Evolutionary conservation across 2,113 vertebrate species (phyloP).

Genomic region (Suncus etruscus): DNA sequence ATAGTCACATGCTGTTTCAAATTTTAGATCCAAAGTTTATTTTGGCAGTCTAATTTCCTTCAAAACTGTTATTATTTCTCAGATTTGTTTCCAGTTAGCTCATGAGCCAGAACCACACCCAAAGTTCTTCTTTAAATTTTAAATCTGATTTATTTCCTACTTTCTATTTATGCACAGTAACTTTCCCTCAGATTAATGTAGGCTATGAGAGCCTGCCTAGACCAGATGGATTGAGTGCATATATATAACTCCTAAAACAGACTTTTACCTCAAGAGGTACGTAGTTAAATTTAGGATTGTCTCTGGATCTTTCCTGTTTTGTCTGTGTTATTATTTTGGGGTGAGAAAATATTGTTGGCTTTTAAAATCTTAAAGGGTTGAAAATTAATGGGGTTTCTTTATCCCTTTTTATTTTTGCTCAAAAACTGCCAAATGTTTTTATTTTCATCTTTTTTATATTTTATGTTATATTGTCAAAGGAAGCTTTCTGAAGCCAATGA

Average conservation of each 20-base stretch:
- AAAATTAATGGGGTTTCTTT: background rate
- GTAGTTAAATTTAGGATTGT: background rate
- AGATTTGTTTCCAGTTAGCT: constrained; percentile 16
- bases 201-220: background rate
- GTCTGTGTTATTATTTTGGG: background rate
- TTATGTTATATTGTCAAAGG: background rate
- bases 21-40: constrained; percentile 2
- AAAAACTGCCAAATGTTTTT: background rate
- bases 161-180: background rate
- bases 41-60: background rate
- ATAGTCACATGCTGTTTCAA: background rate
- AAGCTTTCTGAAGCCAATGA: background rate
- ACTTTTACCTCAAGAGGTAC: background rate
- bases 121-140: background rate
- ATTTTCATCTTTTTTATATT: background rate
- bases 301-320: background rate
- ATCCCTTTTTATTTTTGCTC: constrained; percentile 4
- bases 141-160: background rate
- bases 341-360: background rate
- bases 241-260: background rate
- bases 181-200: background rate
- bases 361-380: constrained; percentile 12
- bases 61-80: background rate
- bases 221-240: background rate
- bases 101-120: background rate